Base-by-base conservation (phyloP, 2,113 vertebrate species). In the Trogon surrucura region DNA sequence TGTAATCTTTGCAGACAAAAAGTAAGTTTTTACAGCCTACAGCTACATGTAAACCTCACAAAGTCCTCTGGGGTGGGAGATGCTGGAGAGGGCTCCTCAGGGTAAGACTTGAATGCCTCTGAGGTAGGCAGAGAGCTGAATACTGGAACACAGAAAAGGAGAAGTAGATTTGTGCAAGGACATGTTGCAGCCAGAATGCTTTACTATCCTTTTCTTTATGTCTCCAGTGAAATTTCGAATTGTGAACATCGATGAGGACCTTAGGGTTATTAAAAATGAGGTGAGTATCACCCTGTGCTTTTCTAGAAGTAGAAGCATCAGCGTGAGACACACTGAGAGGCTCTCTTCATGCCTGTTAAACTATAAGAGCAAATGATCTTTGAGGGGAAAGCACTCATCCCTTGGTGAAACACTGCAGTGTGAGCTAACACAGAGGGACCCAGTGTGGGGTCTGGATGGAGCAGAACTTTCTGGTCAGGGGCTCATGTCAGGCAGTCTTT, bases 151-250 rank as follows among this genome's bases (percentile, higher is more conserved):
- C 29, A 30, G 66, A 54, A 51, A 70, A 89, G 20, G 14, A 74
- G 36, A 51, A 81, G 26, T 11, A 67, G 34, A n/a, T 51, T 60
- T 82, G 30, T 92, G 23, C 16, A 78, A 75, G 41, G 54, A 14
- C 14, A 1, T 21, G 11, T 56, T 78, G 45, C 38, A 81, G n/a
- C 3, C 47, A 75, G 25, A 80, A 82, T 44, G 27, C 44, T 84
- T 92, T 73, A 70, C 19, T 85, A 9, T 80, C 11, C 6, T 72
- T 66, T 71, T 86, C 32, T 82, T 80, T 18, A 1, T 80, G 34
- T 65, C 54, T 65, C 34, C 93, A 96, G 97, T 96, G 87, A 96
- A 89, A 77, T 96, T 96, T 91, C 16, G 81, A 69, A 95, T 96
- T 74, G 85, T 97, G 67, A 96, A 56, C 32, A 23, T 96, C 3